These are phyloP conservation scores for Mesitornis unicolor DNA, from an alignment of 2,113 vertebrate genomes.

Conservation along the genomic window DNA sequence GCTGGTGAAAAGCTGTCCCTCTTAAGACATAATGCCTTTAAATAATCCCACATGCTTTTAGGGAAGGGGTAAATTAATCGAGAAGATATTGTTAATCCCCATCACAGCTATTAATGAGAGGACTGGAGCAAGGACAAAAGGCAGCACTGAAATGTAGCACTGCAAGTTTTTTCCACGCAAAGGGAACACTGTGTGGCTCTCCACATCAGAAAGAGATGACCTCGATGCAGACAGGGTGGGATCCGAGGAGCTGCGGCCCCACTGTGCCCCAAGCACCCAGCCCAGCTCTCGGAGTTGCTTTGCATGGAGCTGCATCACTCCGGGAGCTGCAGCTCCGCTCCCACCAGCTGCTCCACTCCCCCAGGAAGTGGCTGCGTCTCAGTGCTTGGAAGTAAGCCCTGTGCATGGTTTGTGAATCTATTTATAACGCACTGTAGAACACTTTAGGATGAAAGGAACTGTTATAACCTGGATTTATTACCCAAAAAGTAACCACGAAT, in stretches of 20 bases:
- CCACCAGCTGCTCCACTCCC: neutral
- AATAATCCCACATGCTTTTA: neutral
- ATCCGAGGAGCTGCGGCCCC: neutral
- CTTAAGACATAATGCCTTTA: neutral
- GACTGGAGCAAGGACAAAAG: neutral
- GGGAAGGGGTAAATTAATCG: neutral
- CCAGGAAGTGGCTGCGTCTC: neutral
- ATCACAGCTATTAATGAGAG: neutral
- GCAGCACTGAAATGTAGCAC: neutral
- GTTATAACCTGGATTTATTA: neutral
- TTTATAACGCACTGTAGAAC: slow-evolving; percentile 37
- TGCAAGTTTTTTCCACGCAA: neutral
- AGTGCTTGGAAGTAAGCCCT: neutral
- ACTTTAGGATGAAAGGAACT: neutral
- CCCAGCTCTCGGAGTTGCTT: neutral
- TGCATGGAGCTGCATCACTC: accelerated
- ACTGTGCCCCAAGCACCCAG: neutral
- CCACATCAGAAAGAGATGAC: neutral
- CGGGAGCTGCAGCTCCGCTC: neutral
- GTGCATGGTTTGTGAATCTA: neutral
- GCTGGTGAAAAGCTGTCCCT: neutral
- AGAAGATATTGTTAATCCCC: neutral
- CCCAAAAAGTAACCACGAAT: neutral
- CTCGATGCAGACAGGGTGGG: neutral
- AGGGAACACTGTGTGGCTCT: neutral